Conservation (phyloP, 1,140 invertebrate genomes). For the Thaumatotibia leucotreta region DNA sequence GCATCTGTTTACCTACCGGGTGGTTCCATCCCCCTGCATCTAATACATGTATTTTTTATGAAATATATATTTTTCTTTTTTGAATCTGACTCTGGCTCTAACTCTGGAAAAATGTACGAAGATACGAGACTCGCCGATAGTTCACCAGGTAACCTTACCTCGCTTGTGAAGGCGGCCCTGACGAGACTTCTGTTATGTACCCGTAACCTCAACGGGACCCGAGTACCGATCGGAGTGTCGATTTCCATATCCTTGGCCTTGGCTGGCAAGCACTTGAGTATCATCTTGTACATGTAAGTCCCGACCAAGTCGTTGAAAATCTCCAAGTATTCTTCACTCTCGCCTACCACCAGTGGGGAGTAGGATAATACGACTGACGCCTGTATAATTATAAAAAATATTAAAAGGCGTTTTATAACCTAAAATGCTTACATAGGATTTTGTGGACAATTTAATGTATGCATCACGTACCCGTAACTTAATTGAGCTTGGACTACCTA, state of each 20-base stretch:
- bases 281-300: constrained; percentile 45
- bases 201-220: constrained; percentile 44
- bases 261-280: constrained; percentile 55
- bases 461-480: too few relatives aligned
- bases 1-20: too few relatives aligned
- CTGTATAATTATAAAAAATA: constrained; percentile 29
- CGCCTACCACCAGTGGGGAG: constrained; percentile 56
- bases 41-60: too few relatives aligned
- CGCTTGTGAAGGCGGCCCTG: constrained; percentile 39
- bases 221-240: constrained; percentile 41
- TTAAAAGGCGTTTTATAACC: neutral
- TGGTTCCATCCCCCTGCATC: too few relatives aligned
- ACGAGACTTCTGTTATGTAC: constrained; percentile 53
- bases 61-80: too few relatives aligned
- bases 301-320: constrained; percentile 49
- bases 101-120: too few relatives aligned
- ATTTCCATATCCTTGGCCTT: constrained; percentile 56
- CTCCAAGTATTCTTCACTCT: constrained; percentile 44
- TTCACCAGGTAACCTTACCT: too few relatives aligned
- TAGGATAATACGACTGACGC: constrained; percentile 43
- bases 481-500: too few relatives aligned
- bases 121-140: too few relatives aligned
- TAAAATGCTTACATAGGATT: too few relatives aligned
- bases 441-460: too few relatives aligned
- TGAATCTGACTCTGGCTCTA: too few relatives aligned